These are phyloP conservation scores for Illadopsis cleaveri DNA, from an alignment of 2,113 vertebrate species.

Conservation along the genomic window DNA sequence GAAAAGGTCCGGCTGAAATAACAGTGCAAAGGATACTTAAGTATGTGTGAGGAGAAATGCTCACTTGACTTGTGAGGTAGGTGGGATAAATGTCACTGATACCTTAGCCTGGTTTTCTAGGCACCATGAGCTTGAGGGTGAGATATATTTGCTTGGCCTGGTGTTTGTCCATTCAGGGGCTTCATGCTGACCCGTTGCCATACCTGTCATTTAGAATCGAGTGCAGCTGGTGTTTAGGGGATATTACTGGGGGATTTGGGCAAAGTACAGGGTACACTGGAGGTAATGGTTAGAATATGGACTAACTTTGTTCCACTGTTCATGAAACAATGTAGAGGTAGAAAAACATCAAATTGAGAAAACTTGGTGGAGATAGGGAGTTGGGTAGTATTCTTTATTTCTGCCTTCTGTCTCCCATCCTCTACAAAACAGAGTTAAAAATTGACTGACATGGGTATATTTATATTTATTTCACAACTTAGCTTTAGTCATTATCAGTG, in stretches of 20 bases:
- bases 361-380: not conserved
- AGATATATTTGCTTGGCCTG: not conserved
- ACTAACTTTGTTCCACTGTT: not conserved
- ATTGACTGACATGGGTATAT: fast-evolving
- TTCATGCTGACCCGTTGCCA: not conserved
- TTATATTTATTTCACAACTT: not conserved
- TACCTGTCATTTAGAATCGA: not conserved
- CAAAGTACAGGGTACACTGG: not conserved
- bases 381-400: not conserved
- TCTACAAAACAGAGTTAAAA: not conserved
- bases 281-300: not conserved
- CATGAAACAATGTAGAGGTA: not conserved
- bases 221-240: not conserved
- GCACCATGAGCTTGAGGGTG: not conserved
- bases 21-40: not conserved
- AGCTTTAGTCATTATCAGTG: not conserved
- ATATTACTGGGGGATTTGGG: not conserved
- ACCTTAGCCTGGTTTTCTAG: not conserved
- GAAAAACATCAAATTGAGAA: not conserved
- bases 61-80: not conserved
- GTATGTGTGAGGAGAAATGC: not conserved
- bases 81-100: not conserved
- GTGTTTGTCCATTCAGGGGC: not conserved
- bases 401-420: not conserved
- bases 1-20: not conserved